Conservation (phyloP, 2,113 vertebrate species). For the Gasterosteus nipponicus region DNA sequence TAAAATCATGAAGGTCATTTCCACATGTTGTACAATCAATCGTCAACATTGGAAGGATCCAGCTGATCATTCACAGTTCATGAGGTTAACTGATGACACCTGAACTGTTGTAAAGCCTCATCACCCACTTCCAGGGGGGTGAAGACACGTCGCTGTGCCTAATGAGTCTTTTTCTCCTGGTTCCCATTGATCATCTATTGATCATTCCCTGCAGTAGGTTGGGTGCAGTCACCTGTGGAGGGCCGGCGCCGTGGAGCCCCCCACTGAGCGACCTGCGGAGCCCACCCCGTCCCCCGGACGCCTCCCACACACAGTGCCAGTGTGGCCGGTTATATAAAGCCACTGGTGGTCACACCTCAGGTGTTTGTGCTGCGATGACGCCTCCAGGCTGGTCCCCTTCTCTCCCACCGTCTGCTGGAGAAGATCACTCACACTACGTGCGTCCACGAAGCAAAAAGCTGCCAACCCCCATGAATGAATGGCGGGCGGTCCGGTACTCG, state of each 20-base stretch:
- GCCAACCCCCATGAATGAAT: neutral
- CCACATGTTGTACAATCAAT: no score
- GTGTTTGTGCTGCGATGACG: conserved; percentile 48
- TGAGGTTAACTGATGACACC: no score
- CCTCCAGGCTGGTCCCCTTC: conserved; percentile 25
- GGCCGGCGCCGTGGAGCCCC: neutral
- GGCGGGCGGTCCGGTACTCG: neutral
- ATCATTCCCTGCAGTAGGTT: neutral
- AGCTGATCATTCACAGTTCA: no score
- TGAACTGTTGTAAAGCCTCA: no score
- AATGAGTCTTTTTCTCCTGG: neutral
- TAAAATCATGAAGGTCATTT: no score
- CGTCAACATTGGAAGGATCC: no score
- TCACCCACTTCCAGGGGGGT: no score
- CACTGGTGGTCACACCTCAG: conserved; percentile 47
- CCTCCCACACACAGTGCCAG: neutral
- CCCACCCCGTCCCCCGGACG: no score
- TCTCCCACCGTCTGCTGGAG: conserved; percentile 46
- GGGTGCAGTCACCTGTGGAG: neutral
- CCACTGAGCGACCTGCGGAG: no score
- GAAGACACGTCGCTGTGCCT: neutral
- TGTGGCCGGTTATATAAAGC: conserved; percentile 33
- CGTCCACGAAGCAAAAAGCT: neutral
- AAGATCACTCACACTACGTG: conserved; percentile 52
- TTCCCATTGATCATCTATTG: conserved; percentile 16